Conservation (phyloP, 2,888 invertebrate species). For the Hesperia comma region DNA sequence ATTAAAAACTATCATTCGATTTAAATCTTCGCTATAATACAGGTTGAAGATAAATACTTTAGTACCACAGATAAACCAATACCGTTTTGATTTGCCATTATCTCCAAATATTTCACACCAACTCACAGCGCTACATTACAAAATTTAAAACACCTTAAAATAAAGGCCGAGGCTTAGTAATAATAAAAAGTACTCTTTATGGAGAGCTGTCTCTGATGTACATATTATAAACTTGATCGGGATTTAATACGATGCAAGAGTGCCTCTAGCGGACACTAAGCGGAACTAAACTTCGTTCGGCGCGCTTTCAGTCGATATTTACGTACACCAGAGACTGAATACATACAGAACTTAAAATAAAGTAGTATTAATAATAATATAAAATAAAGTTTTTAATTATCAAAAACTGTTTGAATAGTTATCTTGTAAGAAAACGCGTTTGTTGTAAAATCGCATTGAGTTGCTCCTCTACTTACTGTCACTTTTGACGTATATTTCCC, state of each 20-base stretch:
- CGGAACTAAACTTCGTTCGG: background rate
- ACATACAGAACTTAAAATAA: conserved; percentile 10
- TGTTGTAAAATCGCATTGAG: too few species aligned
- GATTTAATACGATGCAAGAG: background rate
- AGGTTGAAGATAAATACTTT: background rate
- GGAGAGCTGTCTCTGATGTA: background rate
- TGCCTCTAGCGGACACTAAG: background rate
- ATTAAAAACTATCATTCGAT: background rate
- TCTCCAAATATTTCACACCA: conserved; percentile 9
- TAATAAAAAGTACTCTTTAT: conserved; percentile 1
- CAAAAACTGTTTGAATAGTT: conserved; percentile 10
- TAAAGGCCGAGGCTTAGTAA: background rate
- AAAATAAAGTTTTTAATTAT: background rate
- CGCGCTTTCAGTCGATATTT: background rate
- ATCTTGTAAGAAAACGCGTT: too few species aligned
- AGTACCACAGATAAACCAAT: background rate
- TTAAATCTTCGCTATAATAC: background rate
- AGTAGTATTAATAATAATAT: background rate
- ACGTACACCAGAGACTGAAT: conserved; percentile 2
- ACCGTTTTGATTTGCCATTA: background rate
- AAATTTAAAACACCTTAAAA: conserved; percentile 18
- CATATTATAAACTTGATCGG: background rate
- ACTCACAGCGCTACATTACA: background rate
- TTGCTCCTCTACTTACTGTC: too few species aligned
- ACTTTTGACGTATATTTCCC: too few species aligned